These are phyloP conservation scores for Aphelenchoides fujianensis DNA, from an alignment of 1,140 invertebrate species.

Conservation along the genomic window DNA sequence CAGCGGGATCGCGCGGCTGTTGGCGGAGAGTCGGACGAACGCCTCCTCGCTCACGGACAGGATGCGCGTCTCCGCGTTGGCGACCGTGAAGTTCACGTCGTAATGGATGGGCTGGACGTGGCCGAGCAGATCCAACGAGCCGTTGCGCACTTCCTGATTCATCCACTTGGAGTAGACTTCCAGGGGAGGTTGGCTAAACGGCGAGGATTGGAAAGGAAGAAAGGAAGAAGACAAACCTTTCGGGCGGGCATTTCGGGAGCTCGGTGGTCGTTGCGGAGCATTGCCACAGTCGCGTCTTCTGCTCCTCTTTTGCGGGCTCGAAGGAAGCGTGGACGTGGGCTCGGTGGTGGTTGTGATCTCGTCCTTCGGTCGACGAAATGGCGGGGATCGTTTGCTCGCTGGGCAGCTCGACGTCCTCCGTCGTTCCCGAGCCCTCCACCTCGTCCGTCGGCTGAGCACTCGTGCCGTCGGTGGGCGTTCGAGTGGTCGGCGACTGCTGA, in stretches of 20 bases:
- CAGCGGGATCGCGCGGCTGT: neutral
- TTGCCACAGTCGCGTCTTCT: neutral
- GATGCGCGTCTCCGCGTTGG: slow-evolving; percentile 14
- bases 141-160: neutral
- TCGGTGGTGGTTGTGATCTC: neutral
- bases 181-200: slow-evolving; percentile 7
- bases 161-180: neutral
- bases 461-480: no score
- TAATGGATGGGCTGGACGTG: slow-evolving; percentile 23
- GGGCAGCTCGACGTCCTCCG: neutral
- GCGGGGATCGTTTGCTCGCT: neutral
- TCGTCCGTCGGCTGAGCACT: neutral
- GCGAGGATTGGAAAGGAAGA: no score
- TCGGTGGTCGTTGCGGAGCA: neutral
- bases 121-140: neutral
- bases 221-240: neutral
- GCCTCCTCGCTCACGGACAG: slow-evolving; percentile 11
- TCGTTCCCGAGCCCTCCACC: neutral
- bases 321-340: neutral
- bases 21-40: slow-evolving; percentile 10
- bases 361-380: neutral
- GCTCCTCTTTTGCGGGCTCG: neutral
- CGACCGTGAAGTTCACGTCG: slow-evolving; percentile 23
- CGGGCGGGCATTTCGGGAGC: neutral
- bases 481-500: no score